Base-by-base conservation (phyloP, 2,888 invertebrate species). In the Ophraella communa region DNA sequence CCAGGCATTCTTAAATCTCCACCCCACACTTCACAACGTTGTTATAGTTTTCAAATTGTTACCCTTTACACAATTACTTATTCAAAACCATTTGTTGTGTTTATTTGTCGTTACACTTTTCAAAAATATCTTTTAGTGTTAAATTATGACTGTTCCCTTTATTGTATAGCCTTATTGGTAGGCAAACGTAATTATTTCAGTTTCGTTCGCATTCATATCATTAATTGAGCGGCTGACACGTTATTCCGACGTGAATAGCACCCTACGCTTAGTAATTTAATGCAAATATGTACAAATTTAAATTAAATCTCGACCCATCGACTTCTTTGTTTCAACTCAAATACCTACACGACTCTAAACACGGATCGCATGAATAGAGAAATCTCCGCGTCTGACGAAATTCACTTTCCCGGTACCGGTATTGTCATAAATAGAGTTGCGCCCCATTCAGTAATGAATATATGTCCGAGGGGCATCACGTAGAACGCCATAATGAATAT, bases 341-440 rank as follows among this genome's bases (percentile, higher is more conserved):
- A 52, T 53, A 60, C 60, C 60, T 60, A 23, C 42, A 52, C 24
- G 59, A 51, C 51, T 51, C 49, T 59, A 42, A 59, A 59, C 59
- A 39, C 42, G 60, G 49, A 52, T 49, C 10, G 17, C 23, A 49
- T 47, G 57, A 57, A 57, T 57, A 30, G 57, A 45, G 57, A 57
- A 57, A 57, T 57, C 57, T 33, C 57, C 47, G 49, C 47, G 57
- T 14, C 21, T 57, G 49, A 35, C 14, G 57, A 60, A 60, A 62
- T 58, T 62, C 62, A 58, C 62, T 62, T 62, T 56, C 57, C 18
- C 47, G 42, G 35, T 23, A 24, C 17, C 20, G 57, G 65, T 54
- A 61, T 66, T 66, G 63, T 57, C 62, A 55, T 66, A 55, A 62
- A 62, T 63, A 56, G 60, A 63, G 62, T 63, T 59, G 51, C 62